These are phyloP conservation scores for Caenorhabditis becei DNA, from an alignment of 2,888 invertebrate genomes.

Conservation along the genomic window DNA sequence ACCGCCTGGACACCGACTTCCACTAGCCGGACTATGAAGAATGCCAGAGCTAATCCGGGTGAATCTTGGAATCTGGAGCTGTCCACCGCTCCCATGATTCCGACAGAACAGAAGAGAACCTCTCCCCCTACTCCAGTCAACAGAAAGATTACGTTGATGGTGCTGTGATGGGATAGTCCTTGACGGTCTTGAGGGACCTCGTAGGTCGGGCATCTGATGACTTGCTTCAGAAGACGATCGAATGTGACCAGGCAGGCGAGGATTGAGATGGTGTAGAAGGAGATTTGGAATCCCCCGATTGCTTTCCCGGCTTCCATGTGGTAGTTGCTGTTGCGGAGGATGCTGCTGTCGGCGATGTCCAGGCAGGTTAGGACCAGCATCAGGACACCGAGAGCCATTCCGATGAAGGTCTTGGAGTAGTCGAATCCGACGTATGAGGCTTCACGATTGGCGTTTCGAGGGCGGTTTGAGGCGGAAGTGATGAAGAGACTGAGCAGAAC, in stretches of 20 bases:
- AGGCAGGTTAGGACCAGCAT: conserved; percentile 10
- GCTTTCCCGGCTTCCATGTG: background rate
- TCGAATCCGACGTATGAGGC: conserved; percentile 23
- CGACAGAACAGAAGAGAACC: conserved; percentile 26
- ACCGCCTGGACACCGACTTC: conserved; percentile 36
- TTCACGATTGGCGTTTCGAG: background rate
- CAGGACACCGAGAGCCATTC: conserved; percentile 1
- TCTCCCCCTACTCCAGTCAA: conserved; percentile 35
- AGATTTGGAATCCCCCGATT: conserved; percentile 6
- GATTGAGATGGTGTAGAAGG: conserved; percentile 20
- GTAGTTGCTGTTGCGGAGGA: conserved; percentile 16
- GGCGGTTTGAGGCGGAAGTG: background rate
- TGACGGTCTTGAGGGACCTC: background rate
- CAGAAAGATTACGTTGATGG: conserved; percentile 30
- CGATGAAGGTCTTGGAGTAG: conserved; percentile 15
- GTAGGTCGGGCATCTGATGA: background rate
- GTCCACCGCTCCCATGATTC: conserved; percentile 15
- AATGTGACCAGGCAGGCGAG: conserved; percentile 4
- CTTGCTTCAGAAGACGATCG: conserved; percentile 11
- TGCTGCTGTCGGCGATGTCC: conserved; percentile 1
- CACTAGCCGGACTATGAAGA: conserved; percentile 7
- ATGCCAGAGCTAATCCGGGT: background rate
- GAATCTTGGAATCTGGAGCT: conserved; percentile 2
- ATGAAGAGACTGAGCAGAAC: conserved; percentile 21
- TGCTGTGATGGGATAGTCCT: conserved; percentile 25